phyloP scores from a whole-genome alignment of 2,888 invertebrate species.

The Lasioglossum leucozonium region DNA sequence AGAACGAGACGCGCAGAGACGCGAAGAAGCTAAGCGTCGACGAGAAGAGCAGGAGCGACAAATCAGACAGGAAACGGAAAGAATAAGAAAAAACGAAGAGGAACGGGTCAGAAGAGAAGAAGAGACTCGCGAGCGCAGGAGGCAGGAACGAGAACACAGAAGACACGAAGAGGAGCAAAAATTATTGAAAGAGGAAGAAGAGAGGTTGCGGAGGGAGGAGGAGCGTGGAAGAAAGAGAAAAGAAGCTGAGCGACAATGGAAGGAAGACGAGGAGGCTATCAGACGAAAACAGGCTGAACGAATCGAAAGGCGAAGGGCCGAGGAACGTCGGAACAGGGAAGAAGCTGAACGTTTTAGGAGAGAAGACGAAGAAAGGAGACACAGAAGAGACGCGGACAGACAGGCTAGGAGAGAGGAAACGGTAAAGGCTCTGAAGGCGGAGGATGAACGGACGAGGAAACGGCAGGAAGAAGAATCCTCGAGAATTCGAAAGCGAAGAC shows the following conservation, averaged over 20 bases:
- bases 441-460: constrained; percentile 59
- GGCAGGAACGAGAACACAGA: constrained; percentile 41
- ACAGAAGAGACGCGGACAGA: constrained; percentile 74
- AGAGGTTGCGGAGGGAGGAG: constrained; percentile 75
- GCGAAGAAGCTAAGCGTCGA: constrained; percentile 53
- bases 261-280: constrained; percentile 57
- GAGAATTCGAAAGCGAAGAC: constrained; percentile 81
- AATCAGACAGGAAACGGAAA: constrained; percentile 64
- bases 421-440: constrained; percentile 52
- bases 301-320: constrained; percentile 81
- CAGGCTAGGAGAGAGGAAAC: constrained; percentile 70
- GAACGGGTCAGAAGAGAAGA: constrained; percentile 72
- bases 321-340: constrained; percentile 51
- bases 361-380: constrained; percentile 75
- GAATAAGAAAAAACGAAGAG: constrained; percentile 50
- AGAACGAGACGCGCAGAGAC: constrained; percentile 51
- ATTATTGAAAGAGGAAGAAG: constrained; percentile 77
- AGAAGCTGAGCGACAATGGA: constrained; percentile 54
- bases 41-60: constrained; percentile 50
- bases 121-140: constrained; percentile 53
- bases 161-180: constrained; percentile 54
- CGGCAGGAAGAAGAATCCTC: constrained; percentile 71
- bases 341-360: constrained; percentile 70
- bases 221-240: constrained; percentile 54
- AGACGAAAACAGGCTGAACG: constrained; percentile 75